A percentile compares a stretch with the other conserved stretches of the same genome.
Conservation (phyloP, 2,797 vertebrate genomes). For the Ambastaia sidthimunki region DNA sequence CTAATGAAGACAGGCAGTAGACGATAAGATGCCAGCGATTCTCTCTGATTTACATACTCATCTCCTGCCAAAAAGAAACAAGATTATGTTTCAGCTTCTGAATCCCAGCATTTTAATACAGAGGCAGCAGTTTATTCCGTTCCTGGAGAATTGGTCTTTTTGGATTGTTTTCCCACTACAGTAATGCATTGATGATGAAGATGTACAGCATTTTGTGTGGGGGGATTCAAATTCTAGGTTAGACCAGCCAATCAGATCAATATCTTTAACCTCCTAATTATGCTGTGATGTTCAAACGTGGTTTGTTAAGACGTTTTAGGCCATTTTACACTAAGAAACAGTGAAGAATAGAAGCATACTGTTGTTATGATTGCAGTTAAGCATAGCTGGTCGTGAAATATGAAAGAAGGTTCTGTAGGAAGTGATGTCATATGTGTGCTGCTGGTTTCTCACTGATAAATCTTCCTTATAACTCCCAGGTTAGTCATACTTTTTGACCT, state of each 20-base stretch:
- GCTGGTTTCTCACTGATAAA: background rate
- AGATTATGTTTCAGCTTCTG: conserved; percentile 7
- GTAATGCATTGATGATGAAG: background rate
- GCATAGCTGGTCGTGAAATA: too few relatives aligned
- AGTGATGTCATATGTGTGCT: too few relatives aligned
- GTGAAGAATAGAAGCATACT: background rate
- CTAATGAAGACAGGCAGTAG: conserved; percentile 33
- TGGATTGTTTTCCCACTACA: background rate
- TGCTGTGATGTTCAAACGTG: background rate
- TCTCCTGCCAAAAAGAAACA: conserved; percentile 12
- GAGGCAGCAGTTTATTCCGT: conserved; percentile 1
- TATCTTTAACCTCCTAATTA: background rate
- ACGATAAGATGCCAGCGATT: conserved; percentile 20
- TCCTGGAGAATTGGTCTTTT: background rate
- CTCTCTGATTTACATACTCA: conserved; percentile 26
- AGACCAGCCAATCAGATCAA: background rate
- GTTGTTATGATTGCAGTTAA: too few relatives aligned
- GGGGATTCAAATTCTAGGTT: background rate
- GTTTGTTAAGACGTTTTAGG: too few relatives aligned
- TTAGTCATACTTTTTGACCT: conserved; percentile 48
- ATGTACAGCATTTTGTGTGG: background rate
- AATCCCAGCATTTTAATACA: background rate
- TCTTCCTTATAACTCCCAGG: conserved; percentile 25
- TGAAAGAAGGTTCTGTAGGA: too few relatives aligned
- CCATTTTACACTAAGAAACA: background rate